phyloP scores from a whole-genome alignment of 64 coral and sea anemone species.

The Actinia equina region DNA sequence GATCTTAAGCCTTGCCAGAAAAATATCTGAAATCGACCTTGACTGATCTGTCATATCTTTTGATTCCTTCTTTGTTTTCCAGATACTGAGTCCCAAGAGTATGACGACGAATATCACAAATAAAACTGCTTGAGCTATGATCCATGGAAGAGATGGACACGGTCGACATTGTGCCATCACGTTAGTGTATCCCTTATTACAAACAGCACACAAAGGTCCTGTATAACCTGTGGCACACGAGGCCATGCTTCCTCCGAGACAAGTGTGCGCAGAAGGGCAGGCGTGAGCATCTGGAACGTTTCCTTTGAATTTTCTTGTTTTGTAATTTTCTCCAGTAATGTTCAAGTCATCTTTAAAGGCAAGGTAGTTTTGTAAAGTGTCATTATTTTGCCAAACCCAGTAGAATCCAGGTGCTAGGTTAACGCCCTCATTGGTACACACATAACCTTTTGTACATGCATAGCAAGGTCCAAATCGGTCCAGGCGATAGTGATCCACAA shows the following conservation, averaged over 20 bases:
- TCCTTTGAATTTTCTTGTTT: not conserved
- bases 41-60: not conserved
- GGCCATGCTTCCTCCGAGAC: not conserved
- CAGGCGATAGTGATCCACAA: too few species aligned
- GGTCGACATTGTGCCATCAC: conserved; percentile 32
- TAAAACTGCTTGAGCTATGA: conserved; percentile 7
- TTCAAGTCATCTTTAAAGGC: conserved; percentile 30
- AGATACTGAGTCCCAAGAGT: not conserved
- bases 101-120: not conserved
- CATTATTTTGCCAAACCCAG: conserved; percentile 22
- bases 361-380: not conserved
- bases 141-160: conserved; percentile 43
- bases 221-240: not conserved
- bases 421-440: conserved; percentile 29
- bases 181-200: conserved; percentile 9
- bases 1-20: conserved; percentile 8
- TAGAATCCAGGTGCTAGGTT: conserved; percentile 25
- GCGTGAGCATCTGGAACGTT: conserved; percentile 17
- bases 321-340: not conserved
- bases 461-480: too few species aligned
- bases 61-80: too few species aligned
- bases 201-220: not conserved
- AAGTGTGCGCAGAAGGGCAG: conserved; percentile 16
- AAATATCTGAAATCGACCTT: not conserved
- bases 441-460: not conserved